phyloP scores from a whole-genome alignment of 2,888 invertebrate genomes.

The Capitulum mitella region DNA sequence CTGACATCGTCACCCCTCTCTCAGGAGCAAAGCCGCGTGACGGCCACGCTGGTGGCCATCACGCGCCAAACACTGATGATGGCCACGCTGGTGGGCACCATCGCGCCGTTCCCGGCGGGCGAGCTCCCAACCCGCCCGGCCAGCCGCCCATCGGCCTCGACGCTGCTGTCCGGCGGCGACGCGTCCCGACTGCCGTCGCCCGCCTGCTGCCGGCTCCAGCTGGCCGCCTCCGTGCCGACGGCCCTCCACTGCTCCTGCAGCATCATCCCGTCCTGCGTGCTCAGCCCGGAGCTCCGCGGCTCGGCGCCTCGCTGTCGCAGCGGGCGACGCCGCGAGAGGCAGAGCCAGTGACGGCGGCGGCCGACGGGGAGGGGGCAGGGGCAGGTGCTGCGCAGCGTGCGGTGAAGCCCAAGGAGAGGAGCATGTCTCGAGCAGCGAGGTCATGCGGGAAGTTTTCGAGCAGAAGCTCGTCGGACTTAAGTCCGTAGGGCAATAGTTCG shows the following conservation, averaged over 20 bases:
- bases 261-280: constrained; percentile 32
- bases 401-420: too few relatives aligned
- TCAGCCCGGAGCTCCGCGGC: constrained; percentile 32
- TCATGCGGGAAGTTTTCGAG: too few relatives aligned
- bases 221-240: constrained; percentile 31
- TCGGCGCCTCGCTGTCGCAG: too few relatives aligned
- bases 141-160: constrained; percentile 27
- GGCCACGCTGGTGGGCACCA: constrained; percentile 31
- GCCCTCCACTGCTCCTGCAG: constrained; percentile 31
- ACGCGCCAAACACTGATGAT: too few relatives aligned
- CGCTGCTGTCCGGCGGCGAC: constrained; percentile 27
- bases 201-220: constrained; percentile 30
- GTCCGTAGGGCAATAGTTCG: too few relatives aligned
- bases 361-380: too few relatives aligned
- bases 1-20: too few relatives aligned
- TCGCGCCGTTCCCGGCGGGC: constrained; percentile 30
- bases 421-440: too few relatives aligned
- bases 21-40: constrained; percentile 29
- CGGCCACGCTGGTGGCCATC: constrained; percentile 29
- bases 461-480: too few relatives aligned
- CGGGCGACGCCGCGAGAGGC: too few relatives aligned
- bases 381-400: too few relatives aligned
- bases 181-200: not conserved
- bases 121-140: constrained; percentile 31
- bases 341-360: too few relatives aligned